These are phyloP conservation scores for Dendronephthya gigantea DNA, from an alignment of 64 coral and sea anemone genomes.

Conservation along the genomic window DNA sequence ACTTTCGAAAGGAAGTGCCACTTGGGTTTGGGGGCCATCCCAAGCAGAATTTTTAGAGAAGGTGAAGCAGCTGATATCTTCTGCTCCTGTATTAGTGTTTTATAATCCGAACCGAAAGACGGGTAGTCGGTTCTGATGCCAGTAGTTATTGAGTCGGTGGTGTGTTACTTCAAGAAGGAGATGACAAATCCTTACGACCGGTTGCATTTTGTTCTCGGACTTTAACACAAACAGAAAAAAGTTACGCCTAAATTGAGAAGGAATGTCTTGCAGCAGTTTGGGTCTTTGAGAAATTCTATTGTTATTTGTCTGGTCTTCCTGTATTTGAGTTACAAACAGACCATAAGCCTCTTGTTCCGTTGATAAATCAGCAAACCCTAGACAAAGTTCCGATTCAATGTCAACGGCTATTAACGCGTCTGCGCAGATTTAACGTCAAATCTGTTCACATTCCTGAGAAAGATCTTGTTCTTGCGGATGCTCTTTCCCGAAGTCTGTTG, in stretches of 20 bases:
- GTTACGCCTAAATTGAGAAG: slow-evolving; percentile 45
- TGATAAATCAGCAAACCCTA: slow-evolving; percentile 11
- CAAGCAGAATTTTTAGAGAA: background rate
- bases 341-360: slow-evolving; percentile 34
- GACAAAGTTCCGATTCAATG: background rate
- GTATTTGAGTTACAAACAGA: slow-evolving; percentile 21
- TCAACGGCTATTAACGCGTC: background rate
- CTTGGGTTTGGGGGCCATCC: background rate
- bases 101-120: slow-evolving; percentile 33
- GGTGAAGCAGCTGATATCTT: background rate
- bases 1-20: slow-evolving; percentile 17
- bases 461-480: slow-evolving; percentile 7
- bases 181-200: slow-evolving; percentile 1
- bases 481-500: background rate
- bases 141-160: slow-evolving; percentile 29
- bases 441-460: slow-evolving; percentile 9
- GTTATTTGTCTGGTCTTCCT: slow-evolving; percentile 23
- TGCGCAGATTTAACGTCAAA: slow-evolving; percentile 4
- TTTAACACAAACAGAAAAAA: slow-evolving; percentile 19
- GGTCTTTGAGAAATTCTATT: slow-evolving; percentile 18
- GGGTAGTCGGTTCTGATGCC: slow-evolving; percentile 16
- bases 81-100: slow-evolving; percentile 10
- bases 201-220: slow-evolving; percentile 34
- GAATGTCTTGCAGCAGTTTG: slow-evolving; percentile 28
- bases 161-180: slow-evolving; percentile 23